These are phyloP conservation scores for Microcaecilia unicolor DNA, from an alignment of 2,797 vertebrate genomes.

Conservation along the genomic window DNA sequence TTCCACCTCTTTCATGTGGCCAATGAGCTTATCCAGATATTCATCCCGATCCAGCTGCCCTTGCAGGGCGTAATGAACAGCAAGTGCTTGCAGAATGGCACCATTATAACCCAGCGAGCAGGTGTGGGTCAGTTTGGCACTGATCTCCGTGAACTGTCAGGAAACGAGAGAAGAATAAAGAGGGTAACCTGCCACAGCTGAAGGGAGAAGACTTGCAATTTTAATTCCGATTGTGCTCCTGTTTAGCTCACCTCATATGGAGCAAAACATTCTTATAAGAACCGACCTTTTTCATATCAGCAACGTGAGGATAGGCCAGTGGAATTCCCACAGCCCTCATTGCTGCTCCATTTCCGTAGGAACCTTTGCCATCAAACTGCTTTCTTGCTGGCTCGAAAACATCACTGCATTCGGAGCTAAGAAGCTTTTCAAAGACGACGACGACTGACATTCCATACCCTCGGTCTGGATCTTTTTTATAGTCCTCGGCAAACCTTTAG, in stretches of 20 bases:
- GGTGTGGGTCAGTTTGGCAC: constrained; percentile 89
- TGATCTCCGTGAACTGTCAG: constrained; percentile 72
- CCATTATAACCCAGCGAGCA: constrained; percentile 95
- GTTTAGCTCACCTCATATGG: too few relatives aligned
- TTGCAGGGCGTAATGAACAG: constrained; percentile 83
- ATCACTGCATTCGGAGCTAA: constrained; percentile 73
- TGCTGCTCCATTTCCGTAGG: constrained; percentile 91
- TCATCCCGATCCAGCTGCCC: constrained; percentile 69
- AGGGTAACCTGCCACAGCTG: too few relatives aligned
- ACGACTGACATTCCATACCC: constrained; percentile 84
- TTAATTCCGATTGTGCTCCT: too few relatives aligned
- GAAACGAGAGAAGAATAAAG: too few relatives aligned
- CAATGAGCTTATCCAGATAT: constrained; percentile 78
- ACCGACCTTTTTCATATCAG: constrained; percentile 73
- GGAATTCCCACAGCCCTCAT: constrained; percentile 88
- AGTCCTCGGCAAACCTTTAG: constrained; percentile 87
- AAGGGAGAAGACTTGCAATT: too few relatives aligned
- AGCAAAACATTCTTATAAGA: neutral
- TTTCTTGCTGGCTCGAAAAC: constrained; percentile 85
- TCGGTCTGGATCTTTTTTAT: constrained; percentile 75
- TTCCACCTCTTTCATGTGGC: constrained; percentile 88
- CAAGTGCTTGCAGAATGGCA: constrained; percentile 85
- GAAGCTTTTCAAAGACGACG: constrained; percentile 86
- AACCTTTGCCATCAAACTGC: constrained; percentile 90
- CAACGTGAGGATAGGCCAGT: constrained; percentile 58